phyloP scores from a whole-genome alignment of 1,140 invertebrate genomes.

The Gonatopus flavifemur region DNA sequence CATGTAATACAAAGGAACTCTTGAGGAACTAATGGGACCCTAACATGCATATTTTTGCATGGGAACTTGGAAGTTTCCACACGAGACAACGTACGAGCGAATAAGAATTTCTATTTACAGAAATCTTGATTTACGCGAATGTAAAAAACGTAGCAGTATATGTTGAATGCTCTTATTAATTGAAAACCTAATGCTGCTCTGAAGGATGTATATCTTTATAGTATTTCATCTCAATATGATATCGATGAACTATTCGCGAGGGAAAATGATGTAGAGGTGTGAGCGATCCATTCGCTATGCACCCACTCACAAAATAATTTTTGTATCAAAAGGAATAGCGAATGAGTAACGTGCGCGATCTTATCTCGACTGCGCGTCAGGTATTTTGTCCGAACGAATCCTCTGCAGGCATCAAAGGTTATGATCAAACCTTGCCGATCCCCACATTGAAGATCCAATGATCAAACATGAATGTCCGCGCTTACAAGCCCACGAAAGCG shows the following conservation, averaged over 20 bases:
- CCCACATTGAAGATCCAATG: conserved; percentile 24
- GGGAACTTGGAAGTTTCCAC: too few relatives aligned
- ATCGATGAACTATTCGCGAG: conserved; percentile 18
- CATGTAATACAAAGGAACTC: too few relatives aligned
- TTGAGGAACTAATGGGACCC: too few relatives aligned
- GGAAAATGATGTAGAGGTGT: conserved; percentile 14
- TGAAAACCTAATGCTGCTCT: too few relatives aligned
- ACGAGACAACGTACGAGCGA: too few relatives aligned
- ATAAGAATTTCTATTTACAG: too few relatives aligned
- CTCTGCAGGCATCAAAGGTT: conserved; percentile 36
- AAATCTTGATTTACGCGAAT: too few relatives aligned
- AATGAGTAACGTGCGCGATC: conserved; percentile 38
- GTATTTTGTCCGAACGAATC: conserved; percentile 36
- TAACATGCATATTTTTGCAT: too few relatives aligned
- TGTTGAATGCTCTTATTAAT: too few relatives aligned
- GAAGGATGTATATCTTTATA: too few relatives aligned
- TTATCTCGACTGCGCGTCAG: conserved; percentile 31
- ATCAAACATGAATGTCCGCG: conserved; percentile 24
- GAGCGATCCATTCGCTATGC: conserved; percentile 18
- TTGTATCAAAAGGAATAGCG: conserved; percentile 33
- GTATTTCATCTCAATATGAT: too few relatives aligned
- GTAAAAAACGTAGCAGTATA: too few relatives aligned
- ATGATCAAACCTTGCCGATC: conserved; percentile 28
- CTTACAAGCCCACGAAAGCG: neutral
- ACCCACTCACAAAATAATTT: conserved; percentile 28